These are phyloP conservation scores for Ammospiza caudacuta DNA, from an alignment of 2,113 vertebrate species.

Conservation along the genomic window DNA sequence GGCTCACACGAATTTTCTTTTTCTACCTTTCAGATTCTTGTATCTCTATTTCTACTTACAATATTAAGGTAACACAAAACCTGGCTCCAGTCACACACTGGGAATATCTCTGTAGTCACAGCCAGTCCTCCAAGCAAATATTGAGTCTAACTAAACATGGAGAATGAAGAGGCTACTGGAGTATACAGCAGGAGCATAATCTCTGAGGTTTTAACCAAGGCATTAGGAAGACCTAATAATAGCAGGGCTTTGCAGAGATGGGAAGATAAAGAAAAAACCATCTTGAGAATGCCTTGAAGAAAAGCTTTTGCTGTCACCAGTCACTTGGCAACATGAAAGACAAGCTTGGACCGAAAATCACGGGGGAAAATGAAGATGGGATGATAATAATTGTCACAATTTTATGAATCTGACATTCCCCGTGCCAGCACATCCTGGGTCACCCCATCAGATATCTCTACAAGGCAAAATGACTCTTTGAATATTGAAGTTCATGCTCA, in stretches of 20 bases:
- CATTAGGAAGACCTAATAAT: slow-evolving; percentile 53
- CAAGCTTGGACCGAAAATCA: not conserved
- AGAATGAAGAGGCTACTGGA: slow-evolving; percentile 47
- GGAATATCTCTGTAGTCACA: slow-evolving; percentile 21
- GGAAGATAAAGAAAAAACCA: slow-evolving; percentile 26
- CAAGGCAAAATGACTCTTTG: slow-evolving; percentile 7
- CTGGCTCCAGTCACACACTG: not conserved
- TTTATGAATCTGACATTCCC: not conserved
- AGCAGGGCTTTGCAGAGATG: slow-evolving; percentile 46
- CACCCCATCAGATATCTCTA: not conserved
- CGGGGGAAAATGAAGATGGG: not conserved
- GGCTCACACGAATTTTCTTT: not conserved
- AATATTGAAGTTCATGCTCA: not conserved
- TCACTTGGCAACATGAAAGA: not conserved
- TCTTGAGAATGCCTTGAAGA: slow-evolving; percentile 35
- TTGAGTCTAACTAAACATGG: slow-evolving; percentile 52
- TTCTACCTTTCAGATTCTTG: not conserved
- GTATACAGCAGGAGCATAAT: slow-evolving; percentile 38
- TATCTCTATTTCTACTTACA: not conserved
- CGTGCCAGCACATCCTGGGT: not conserved
- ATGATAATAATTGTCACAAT: not conserved
- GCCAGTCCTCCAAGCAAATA: slow-evolving; percentile 45
- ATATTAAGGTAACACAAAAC: not conserved
- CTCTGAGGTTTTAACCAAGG: slow-evolving; percentile 53
- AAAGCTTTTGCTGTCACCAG: not conserved